Conservation (phyloP, 2,797 vertebrate genomes). For the Propithecus perrieri region DNA sequence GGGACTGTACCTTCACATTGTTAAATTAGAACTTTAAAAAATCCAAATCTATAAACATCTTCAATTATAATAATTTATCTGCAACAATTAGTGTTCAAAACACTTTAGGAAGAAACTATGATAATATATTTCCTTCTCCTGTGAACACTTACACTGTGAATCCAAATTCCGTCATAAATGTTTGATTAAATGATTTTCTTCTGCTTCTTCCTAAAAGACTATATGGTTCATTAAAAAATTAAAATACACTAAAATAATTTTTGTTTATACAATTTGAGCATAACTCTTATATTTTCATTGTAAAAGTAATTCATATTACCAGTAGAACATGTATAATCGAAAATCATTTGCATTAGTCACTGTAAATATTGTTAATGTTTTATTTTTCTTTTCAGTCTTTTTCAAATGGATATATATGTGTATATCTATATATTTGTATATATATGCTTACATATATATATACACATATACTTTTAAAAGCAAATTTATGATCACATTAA, state of each 20-base stretch:
- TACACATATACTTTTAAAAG: background rate
- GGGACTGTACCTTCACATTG: background rate
- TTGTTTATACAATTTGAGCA: background rate
- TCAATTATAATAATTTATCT: background rate
- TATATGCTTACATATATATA: no score
- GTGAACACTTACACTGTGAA: background rate
- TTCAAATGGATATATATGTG: background rate
- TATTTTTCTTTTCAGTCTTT: background rate
- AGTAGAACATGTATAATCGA: background rate
- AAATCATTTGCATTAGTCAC: background rate
- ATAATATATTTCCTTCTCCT: background rate
- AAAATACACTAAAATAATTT: slow-evolving; percentile 1
- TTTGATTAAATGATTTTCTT: background rate
- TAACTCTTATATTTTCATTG: background rate
- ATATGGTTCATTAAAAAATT: background rate
- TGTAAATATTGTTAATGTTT: background rate
- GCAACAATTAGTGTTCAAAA: background rate
- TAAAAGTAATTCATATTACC: background rate
- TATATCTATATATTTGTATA: no score
- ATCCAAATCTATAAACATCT: background rate
- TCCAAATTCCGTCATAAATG: background rate
- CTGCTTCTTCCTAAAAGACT: background rate
- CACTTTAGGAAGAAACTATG: background rate
- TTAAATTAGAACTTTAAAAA: background rate
- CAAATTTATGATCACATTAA: background rate